phyloP scores from a whole-genome alignment of 2,888 invertebrate species.

The Oscheius sp. region DNA sequence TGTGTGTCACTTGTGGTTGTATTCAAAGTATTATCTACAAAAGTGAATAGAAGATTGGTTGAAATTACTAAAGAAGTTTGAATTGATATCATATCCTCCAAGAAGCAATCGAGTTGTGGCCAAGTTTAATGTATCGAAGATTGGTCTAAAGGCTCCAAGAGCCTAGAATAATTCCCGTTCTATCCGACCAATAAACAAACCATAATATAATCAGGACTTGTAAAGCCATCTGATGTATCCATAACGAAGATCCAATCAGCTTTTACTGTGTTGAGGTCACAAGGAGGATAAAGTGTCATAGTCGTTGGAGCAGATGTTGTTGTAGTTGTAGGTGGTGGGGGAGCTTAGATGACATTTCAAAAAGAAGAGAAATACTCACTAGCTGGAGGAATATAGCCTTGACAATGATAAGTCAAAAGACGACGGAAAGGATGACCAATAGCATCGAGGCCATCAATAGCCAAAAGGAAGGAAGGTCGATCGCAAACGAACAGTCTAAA shows the following conservation, averaged over 20 bases:
- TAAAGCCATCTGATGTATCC: slow-evolving; percentile 37
- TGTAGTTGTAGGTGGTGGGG: background rate
- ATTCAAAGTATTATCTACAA: slow-evolving; percentile 31
- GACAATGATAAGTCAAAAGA: slow-evolving; percentile 52
- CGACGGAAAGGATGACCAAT: slow-evolving; percentile 57
- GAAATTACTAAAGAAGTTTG: background rate
- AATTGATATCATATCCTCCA: slow-evolving; percentile 36
- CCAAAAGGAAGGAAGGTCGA: slow-evolving; percentile 41
- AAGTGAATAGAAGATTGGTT: slow-evolving; percentile 11
- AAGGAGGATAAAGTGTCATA: slow-evolving; percentile 29
- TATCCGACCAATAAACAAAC: background rate
- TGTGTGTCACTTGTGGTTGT: no score
- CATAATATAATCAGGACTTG: background rate
- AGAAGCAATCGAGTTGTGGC: slow-evolving; percentile 11
- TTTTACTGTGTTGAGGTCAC: slow-evolving; percentile 32
- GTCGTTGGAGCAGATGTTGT: no score
- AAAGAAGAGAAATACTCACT: slow-evolving; percentile 18
- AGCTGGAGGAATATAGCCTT: slow-evolving; percentile 36
- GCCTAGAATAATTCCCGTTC: background rate
- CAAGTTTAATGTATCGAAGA: background rate
- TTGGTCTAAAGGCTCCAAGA: background rate
- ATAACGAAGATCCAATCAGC: slow-evolving; percentile 42
- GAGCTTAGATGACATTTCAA: background rate
- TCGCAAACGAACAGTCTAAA: slow-evolving; percentile 50
- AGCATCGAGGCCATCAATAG: slow-evolving; percentile 52